Percentiles rank a stretch among this genome's conserved stretches.
Evolutionary conservation across 2,113 vertebrate species (phyloP).

Genomic region (Cebus imitator): DNA sequence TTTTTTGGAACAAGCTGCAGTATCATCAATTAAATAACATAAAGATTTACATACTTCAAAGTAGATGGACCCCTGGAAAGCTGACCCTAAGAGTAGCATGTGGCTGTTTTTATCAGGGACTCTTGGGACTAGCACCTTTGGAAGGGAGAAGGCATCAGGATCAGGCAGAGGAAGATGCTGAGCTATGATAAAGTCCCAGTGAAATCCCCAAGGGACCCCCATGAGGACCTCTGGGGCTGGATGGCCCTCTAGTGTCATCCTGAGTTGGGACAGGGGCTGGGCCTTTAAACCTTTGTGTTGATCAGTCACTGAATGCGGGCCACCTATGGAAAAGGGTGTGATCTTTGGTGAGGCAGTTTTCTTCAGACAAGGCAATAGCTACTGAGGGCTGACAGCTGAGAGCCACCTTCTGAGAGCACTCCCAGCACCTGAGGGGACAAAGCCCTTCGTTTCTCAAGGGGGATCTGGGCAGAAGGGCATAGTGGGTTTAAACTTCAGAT

Average conservation of each 20-base stretch:
- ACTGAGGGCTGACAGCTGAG: not conserved
- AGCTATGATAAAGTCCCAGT: not conserved
- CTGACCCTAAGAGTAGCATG: not conserved
- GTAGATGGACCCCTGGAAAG: not conserved
- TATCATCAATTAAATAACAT: not conserved
- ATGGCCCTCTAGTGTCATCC: not conserved
- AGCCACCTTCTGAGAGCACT: not conserved
- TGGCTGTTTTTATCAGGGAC: not conserved
- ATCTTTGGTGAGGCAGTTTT: not conserved
- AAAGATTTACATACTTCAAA: not conserved
- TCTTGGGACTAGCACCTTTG: not conserved
- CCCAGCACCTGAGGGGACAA: not conserved
- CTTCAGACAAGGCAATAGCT: not conserved
- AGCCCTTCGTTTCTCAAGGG: not conserved
- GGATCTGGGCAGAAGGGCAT: not conserved
- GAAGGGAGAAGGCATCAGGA: not conserved
- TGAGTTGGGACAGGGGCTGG: not conserved
- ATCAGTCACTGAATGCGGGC: not conserved
- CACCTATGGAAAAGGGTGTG: not conserved
- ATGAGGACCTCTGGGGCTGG: not conserved
- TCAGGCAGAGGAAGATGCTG: not conserved
- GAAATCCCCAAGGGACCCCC: not conserved
- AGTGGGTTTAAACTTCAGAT: not conserved
- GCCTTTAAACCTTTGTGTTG: not conserved
- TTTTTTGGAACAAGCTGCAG: not conserved